Evolutionary conservation across 2,888 invertebrate genomes (phyloP).

Genomic region (Epirrhoe tristata): DNA sequence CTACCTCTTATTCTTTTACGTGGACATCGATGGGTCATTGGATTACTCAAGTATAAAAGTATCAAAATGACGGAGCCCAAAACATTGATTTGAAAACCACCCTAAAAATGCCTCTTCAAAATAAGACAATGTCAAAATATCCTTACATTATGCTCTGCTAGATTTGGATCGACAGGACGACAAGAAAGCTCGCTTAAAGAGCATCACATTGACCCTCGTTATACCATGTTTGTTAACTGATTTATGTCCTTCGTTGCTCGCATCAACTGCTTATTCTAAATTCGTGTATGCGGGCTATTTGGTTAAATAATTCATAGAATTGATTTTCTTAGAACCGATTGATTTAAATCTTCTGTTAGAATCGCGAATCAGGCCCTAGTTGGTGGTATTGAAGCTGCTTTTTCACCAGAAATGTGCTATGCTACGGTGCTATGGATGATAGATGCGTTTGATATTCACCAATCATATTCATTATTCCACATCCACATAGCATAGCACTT

Average conservation of each 20-base stretch:
- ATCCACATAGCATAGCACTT: no score
- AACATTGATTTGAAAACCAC: no score
- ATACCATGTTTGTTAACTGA: constrained; percentile 48
- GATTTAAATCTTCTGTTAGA: neutral
- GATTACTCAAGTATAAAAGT: no score
- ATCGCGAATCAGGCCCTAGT: neutral
- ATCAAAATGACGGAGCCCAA: no score
- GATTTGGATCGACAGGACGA: neutral
- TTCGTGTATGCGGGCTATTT: constrained; percentile 48
- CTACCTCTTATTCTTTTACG: no score
- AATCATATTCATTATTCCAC: no score
- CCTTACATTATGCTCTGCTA: neutral
- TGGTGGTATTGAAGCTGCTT: no score
- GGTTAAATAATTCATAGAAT: constrained; percentile 19
- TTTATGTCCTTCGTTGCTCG: constrained; percentile 46
- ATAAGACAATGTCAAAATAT: neutral
- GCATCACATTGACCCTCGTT: constrained; percentile 44
- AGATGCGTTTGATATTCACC: no score
- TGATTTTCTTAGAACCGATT: neutral
- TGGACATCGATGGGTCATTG: no score
- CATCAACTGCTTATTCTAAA: constrained; percentile 42
- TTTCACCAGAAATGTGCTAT: no score
- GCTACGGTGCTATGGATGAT: no score
- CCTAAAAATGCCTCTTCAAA: neutral
- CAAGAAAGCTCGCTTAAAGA: constrained; percentile 19